Percentiles rank a stretch among this genome's conserved stretches.
These are phyloP conservation scores for Sipha flava DNA, from an alignment of 1,140 invertebrate species.

Conservation along the genomic window DNA sequence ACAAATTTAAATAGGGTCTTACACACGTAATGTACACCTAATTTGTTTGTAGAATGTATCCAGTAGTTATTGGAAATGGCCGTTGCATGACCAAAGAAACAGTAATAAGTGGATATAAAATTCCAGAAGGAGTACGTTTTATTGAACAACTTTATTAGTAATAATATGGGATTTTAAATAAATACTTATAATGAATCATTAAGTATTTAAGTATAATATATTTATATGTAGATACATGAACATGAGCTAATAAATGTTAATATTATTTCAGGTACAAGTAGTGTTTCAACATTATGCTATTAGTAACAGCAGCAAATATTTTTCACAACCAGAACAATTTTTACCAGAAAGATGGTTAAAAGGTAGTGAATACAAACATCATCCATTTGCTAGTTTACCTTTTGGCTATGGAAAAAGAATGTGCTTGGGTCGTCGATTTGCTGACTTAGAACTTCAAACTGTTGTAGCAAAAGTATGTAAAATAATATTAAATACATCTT, in stretches of 20 bases:
- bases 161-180: no score
- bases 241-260: neutral
- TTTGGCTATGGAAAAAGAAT: slow-evolving; percentile 75
- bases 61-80: slow-evolving; percentile 79
- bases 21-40: slow-evolving; percentile 12
- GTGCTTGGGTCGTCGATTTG: slow-evolving; percentile 71
- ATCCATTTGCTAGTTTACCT: slow-evolving; percentile 65
- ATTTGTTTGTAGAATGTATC: slow-evolving; percentile 58
- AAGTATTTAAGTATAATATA: neutral
- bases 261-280: slow-evolving; percentile 59
- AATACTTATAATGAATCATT: neutral
- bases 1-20: neutral
- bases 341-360: slow-evolving; percentile 69
- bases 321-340: slow-evolving; percentile 57
- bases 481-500: neutral
- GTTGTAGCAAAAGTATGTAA: slow-evolving; percentile 56
- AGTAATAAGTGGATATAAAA: slow-evolving; percentile 67
- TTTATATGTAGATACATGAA: no score
- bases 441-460: slow-evolving; percentile 68
- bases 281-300: slow-evolving; percentile 74
- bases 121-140: slow-evolving; percentile 76
- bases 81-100: slow-evolving; percentile 69
- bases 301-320: slow-evolving; percentile 64
- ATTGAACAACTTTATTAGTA: no score
- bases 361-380: slow-evolving; percentile 36